Conservation (phyloP, 2,888 invertebrate genomes). For the Caenorhabditis auriculariae region DNA sequence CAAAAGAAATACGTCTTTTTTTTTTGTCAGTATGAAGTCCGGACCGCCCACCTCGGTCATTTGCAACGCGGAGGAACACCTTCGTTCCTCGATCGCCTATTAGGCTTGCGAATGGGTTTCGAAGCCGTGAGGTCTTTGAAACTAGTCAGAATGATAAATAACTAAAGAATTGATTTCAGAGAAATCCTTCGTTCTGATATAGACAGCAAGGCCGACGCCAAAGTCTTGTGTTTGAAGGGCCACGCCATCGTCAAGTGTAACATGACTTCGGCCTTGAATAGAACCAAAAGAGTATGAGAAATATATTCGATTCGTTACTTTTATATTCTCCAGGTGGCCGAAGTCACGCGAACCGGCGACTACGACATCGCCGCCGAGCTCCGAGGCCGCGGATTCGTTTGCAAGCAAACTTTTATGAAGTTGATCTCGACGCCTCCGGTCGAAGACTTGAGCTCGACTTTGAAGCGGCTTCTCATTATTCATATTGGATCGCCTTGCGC, state of each 20-base stretch:
- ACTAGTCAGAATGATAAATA: too few species aligned
- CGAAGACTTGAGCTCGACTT: conserved; percentile 4
- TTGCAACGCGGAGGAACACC: conserved; percentile 96
- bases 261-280: conserved; percentile 7
- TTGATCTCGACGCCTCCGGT: conserved; percentile 15
- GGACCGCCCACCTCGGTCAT: conserved; percentile 94
- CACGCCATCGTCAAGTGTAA: conserved; percentile 18
- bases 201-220: conserved; percentile 7
- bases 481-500: conserved; percentile 97
- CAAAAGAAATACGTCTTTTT: neutral
- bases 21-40: conserved; percentile 93
- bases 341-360: neutral
- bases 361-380: conserved; percentile 7
- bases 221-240: conserved; percentile 22
- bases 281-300: conserved; percentile 5
- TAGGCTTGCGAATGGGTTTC: conserved; percentile 96
- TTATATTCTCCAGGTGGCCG: neutral
- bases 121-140: conserved; percentile 79
- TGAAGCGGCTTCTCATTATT: conserved; percentile 74
- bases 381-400: conserved; percentile 17
- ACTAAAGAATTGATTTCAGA: conserved; percentile 3
- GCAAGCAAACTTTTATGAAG: conserved; percentile 17
- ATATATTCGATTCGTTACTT: neutral
- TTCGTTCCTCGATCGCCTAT: conserved; percentile 92
- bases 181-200: conserved; percentile 10